These are phyloP conservation scores for Choreutis nemorana DNA, from an alignment of 2,888 invertebrate species.

Conservation along the genomic window DNA sequence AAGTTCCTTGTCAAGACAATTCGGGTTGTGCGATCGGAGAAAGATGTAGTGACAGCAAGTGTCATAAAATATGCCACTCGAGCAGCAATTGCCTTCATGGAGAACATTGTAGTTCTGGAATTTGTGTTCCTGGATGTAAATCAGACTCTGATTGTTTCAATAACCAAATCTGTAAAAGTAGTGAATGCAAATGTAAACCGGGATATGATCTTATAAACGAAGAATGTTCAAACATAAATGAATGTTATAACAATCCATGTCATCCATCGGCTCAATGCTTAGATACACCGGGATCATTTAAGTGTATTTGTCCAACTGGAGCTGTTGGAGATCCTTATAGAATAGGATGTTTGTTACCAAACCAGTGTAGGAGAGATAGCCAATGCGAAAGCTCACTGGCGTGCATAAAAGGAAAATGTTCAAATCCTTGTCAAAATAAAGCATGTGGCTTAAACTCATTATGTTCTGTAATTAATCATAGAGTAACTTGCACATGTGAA, in stretches of 20 bases:
- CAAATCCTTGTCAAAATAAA: constrained; percentile 78
- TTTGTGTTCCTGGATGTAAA: constrained; percentile 85
- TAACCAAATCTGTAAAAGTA: constrained; percentile 78
- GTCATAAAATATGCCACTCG: constrained; percentile 86
- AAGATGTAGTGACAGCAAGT: constrained; percentile 79
- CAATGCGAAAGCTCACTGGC: constrained; percentile 80
- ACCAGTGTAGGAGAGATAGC: constrained; percentile 76
- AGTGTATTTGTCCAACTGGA: constrained; percentile 80
- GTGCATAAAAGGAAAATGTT: constrained; percentile 79
- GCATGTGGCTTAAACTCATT: constrained; percentile 80
- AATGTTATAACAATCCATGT: constrained; percentile 81
- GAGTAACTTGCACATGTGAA: constrained; percentile 78
- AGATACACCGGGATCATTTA: constrained; percentile 82
- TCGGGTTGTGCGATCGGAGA: constrained; percentile 84
- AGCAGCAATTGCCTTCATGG: constrained; percentile 91
- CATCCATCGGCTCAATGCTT: constrained; percentile 82
- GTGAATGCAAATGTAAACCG: constrained; percentile 77
- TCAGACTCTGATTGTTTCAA: constrained; percentile 80
- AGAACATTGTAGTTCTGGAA: constrained; percentile 84
- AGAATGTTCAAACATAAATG: constrained; percentile 84
- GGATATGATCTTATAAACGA: constrained; percentile 79
- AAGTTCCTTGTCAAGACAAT: constrained; percentile 78
- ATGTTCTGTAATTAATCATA: constrained; percentile 78
- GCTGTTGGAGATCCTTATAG: constrained; percentile 77
- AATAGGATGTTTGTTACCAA: constrained; percentile 76